Evolutionary conservation across 2,888 invertebrate species (phyloP), one percentile per base, ranked within the genome.

Genomic region (Papilio gigon): DNA sequence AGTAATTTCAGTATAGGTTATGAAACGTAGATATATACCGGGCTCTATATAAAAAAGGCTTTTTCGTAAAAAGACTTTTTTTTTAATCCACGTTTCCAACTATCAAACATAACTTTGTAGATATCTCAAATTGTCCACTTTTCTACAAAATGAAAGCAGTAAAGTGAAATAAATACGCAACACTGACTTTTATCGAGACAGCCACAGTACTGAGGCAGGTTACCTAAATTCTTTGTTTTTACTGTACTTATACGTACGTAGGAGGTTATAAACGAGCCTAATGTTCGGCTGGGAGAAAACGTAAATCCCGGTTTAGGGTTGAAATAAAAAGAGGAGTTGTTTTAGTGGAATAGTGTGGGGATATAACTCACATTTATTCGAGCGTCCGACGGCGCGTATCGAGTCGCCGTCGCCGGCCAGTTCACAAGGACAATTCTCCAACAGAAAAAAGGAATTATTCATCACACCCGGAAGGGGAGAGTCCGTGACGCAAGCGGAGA

Each of bases 391-490:
- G 88, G 86, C 84, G 89, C 91, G 92, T 89, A 89, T 89, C 90
- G 89, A 87, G 88, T 88, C 88, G 84, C 84, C 84, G 83, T 47
- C 47, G 47, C 47, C 47, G 84, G 85, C 86, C 88, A 89, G 87
- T 89, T 90, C 87, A 85, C 89, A 88, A 88, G 88, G 90, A 92
- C 91, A 89, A 88, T 91, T 86, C 86, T 85, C 86, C 80, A 85
- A 81, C 84, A 90, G 89, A 89, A 88, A 89, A 91, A 90, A 87
- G 88, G 91, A 91, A 92, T 92, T 91, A 92, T 92, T 92, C 91
- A 92, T 91, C 91, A 88, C 90, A 91, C 92, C 91, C 92, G 92
- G 92, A 92, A 92, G 91, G 91, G 92, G 91, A 91, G 91, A 91
- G 86, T 80, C 86, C 86, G 85, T 91, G 92, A 90, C 91, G 92